Evolutionary conservation across 2,888 invertebrate species (phyloP).

Genomic region (Rambutsinella grinnellia): DNA sequence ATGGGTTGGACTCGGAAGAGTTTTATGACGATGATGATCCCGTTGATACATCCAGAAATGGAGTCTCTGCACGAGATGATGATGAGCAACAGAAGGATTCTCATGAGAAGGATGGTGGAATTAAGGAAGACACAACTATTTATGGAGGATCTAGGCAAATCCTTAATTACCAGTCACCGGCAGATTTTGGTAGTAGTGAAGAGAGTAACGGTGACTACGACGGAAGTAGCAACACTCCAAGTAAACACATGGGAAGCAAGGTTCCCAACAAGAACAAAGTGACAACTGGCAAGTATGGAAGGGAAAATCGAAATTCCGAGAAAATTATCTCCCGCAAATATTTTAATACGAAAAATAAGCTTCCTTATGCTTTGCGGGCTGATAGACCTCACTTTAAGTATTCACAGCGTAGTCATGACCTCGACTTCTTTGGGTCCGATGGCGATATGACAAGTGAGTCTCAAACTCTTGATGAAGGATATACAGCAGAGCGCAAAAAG

Average conservation of each 20-base stretch:
- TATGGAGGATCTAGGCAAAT: not conserved
- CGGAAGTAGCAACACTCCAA: slow-evolving; percentile 11
- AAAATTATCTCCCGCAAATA: slow-evolving; percentile 3
- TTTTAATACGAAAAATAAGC: slow-evolving; percentile 45
- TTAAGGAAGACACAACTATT: not conserved
- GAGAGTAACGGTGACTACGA: slow-evolving; percentile 22
- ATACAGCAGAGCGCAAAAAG: slow-evolving; percentile 27
- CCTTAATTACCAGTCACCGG: slow-evolving; percentile 45
- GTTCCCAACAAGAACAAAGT: not conserved
- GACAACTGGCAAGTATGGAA: not conserved
- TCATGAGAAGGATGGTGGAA: slow-evolving; percentile 10
- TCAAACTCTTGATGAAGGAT: slow-evolving; percentile 18
- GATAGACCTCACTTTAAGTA: slow-evolving; percentile 57
- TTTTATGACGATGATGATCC: not conserved
- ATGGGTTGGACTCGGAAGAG: not conserved
- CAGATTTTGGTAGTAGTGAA: slow-evolving; percentile 7
- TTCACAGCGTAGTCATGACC: slow-evolving; percentile 13
- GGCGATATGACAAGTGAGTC: slow-evolving; percentile 26
- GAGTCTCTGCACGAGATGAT: no score
- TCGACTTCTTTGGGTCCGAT: slow-evolving; percentile 23
- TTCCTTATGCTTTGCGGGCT: slow-evolving; percentile 51
- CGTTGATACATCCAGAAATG: no score
- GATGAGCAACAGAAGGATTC: not conserved
- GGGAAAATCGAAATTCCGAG: not conserved
- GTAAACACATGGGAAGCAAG: not conserved